phyloP scores from a whole-genome alignment of 2,113 vertebrate species.

The Myiozetetes cayanensis region DNA sequence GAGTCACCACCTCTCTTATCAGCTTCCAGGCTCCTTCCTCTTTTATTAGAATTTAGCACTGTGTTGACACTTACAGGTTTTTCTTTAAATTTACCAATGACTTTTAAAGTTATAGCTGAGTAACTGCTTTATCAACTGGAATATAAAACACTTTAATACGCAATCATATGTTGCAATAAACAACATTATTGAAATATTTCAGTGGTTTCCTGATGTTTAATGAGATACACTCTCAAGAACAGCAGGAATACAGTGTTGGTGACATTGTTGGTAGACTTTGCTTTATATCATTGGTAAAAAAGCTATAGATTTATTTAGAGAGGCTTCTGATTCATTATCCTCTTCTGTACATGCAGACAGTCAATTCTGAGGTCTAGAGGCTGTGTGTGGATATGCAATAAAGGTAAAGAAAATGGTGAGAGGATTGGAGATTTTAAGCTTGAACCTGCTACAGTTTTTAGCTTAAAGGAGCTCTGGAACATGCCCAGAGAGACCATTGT shows the following conservation, averaged over 20 bases:
- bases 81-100: not conserved
- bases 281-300: not conserved
- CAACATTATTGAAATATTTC: not conserved
- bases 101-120: not conserved
- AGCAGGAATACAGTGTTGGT: not conserved
- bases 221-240: not conserved
- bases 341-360: not conserved
- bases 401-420: not conserved
- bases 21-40: not conserved
- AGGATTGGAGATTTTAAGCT: not conserved
- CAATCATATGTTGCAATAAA: not conserved
- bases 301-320: not conserved
- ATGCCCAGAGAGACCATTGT: not conserved
- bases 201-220: not conserved
- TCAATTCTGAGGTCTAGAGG: not conserved
- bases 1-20: not conserved
- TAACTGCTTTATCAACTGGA: not conserved
- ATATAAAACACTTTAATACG: not conserved
- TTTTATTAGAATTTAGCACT: conserved; percentile 10
- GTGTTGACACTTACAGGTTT: not conserved
- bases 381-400: accelerated
- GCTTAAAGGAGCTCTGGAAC: not conserved
- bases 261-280: not conserved
- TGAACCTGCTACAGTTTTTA: not conserved
- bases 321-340: not conserved